Evolutionary conservation across 1,140 invertebrate species (phyloP), one percentile per base, ranked within the genome.

Genomic region (roundworm (Caenorhabditis elegans)): DNA sequence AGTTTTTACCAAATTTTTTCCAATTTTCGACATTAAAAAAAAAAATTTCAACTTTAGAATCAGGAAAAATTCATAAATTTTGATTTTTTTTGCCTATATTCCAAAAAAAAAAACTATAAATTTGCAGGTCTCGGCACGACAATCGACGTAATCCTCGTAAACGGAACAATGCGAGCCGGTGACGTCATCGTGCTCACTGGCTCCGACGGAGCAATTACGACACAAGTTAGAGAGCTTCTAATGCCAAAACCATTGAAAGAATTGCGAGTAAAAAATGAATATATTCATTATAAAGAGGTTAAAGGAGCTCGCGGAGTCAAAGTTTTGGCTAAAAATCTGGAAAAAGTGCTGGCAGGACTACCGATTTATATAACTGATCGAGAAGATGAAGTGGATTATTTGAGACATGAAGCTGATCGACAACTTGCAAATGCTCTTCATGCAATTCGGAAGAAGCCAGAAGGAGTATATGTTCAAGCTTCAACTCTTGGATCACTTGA

Each of bases 231-330:
- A 60, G 98, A 96, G 5, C 92, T 99, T 1, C 92, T 99, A 3
- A 98, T 98, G 94, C 97, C 97, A 2, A 95, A 98, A 90, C 96
- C 97, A 0, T 93, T 99, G 92, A 96, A 95, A 90, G 97, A 99
- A 90, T 91, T 99, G n/a, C 92, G 97, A 86, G 96, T 98, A 0
- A 99, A 98, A 94, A 97, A 95, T 89, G 94, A 95, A 13, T 99
- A 98, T 90, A 93, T 96, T 53, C 96, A 98, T 90, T 93, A 96
- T 91, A 97, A 97, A 90, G 95, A 96, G 92, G 93, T 99, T 0
- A 93, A 93, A 87, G 98, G 95, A 3, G 96, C 98, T 0, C 97
- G 98, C 89, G 98, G 98, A 83, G 95, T 99, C 0, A 99, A 99
- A 92, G 96, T 99, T 82, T 89, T 92, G 34, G 95, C 96, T 11